Evolutionary conservation across 1,140 invertebrate species (phyloP).

Genomic region (Druon quercuslanigerum): DNA sequence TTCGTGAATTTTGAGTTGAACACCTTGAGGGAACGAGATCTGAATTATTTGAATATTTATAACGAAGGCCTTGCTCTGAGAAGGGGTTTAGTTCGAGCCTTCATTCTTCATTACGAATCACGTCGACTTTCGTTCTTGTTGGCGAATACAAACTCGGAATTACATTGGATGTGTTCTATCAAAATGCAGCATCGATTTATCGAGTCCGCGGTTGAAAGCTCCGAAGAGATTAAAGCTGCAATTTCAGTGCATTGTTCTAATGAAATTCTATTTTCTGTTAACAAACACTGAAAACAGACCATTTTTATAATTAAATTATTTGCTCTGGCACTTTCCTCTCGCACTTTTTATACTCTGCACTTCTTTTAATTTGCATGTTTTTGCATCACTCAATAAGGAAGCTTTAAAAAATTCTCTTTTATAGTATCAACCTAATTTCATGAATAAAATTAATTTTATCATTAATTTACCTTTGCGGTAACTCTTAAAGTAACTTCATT

Average conservation of each 20-base stretch:
- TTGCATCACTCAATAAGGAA: too few species aligned
- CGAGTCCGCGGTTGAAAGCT: not conserved
- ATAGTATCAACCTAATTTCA: too few species aligned
- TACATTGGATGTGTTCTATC: slow-evolving; percentile 9
- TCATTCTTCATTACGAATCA: slow-evolving; percentile 22
- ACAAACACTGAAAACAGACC: not conserved
- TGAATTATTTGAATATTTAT: not conserved
- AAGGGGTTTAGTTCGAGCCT: not conserved
- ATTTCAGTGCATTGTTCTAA: slow-evolving; percentile 8
- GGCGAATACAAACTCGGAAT: slow-evolving; percentile 2
- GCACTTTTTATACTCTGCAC: too few species aligned
- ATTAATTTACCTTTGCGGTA: too few species aligned
- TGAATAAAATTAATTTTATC: too few species aligned
- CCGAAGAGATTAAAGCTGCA: not conserved
- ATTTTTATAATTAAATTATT: not conserved
- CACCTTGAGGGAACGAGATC: not conserved
- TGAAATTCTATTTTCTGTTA: not conserved
- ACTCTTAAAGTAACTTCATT: too few species aligned
- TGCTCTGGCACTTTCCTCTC: too few species aligned
- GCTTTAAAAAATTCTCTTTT: too few species aligned
- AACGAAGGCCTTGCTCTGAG: not conserved
- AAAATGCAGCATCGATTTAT: slow-evolving; percentile 3
- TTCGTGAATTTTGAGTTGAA: not conserved
- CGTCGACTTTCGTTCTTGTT: not conserved
- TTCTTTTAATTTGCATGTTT: too few species aligned